Base-by-base conservation (phyloP, 2,888 invertebrate genomes). In the Exocentrus adspersus region DNA sequence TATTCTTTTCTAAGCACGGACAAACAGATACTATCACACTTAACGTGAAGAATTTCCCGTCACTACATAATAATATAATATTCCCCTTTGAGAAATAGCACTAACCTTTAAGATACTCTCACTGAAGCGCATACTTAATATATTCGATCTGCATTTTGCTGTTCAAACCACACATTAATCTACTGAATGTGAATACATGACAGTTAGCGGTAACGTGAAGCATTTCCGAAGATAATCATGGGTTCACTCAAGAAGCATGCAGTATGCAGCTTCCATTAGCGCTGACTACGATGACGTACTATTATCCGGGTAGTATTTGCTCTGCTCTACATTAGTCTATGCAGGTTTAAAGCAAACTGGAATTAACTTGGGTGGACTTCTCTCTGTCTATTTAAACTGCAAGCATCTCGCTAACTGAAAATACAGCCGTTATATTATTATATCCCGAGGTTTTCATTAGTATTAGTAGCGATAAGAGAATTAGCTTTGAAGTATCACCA, bases 241-340 rank as follows among this genome's bases (percentile, higher is more conserved):
- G 46, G 57, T 28, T 50, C 63, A 52, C 42, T 58, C 60, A 64
- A 64, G 64, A 28, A 48, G 48, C 17, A 48, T 24, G 45, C 45
- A 64, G 64, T 60, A 30, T 63, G 52, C 62, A 64, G 59, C 59
- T 60, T 63, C 65, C 60, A 68, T 68, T 65, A 65, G 57, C 54
- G 61, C 60, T 42, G 42, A 41, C 53, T 37, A 20, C 14, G 53
- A 48, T 46, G 61, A 53, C 60, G 50, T 65, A 46, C 65, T 62
- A 67, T 65, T 62, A 64, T 62, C 56, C 46, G 41, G 62, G 48
- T 58, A 53, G 56, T 60, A 67, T 66, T 66, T 62, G 61, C 61
- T 37, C 54, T 60, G 32, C 32, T 41, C 19, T 20, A 48, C 19
- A 53, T 21, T 53, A 24, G 54, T 59, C 48, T 60, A 60, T 60